Evolutionary conservation across 2,888 invertebrate species (phyloP), one percentile per base, ranked within the genome.

Genomic region (Drosophila differens): DNA sequence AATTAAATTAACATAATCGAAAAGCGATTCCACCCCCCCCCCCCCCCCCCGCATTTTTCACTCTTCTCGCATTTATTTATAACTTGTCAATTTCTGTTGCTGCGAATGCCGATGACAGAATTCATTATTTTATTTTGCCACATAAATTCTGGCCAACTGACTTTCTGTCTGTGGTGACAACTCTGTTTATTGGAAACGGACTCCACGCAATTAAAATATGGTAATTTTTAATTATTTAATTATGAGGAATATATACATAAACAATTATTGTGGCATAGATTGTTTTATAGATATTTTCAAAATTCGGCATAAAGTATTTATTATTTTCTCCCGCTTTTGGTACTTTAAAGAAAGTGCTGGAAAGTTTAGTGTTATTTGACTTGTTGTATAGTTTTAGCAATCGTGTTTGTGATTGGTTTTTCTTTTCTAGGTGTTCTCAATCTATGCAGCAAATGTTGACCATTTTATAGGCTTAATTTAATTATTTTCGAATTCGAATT

Each of bases 41-140:
- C 74, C 64, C 4, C 33, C 33, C 35, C 22, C 70, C 74, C 64
- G 70, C 74, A 82, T 62, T 68, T 62, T 66, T 55, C 65, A 47
- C 67, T 85, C 49, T 28, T 49, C 51, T 47, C 49, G 12, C 70
- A 70, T 88, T 85, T 82, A 82, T 82, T 85, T 71, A 78, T 70
- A 55, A 55, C 71, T 74, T 72, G 75, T 83, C 89, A 85, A 88
- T 85, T 88, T 77, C 74, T 79, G 76, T 62, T 79, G 74, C 79
- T 65, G 66, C 70, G 39, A 69, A 72, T 82, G 91, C 62, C 76
- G 82, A 70, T 89, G 86, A 85, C 87, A 84, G 85, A 90, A 86
- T 86, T 86, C 83, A 91, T 90, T 91, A 90, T 91, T 91, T 89
- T 89, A 90, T 91, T 91, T 89, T 91, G 81, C 89, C 81, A 91